A percentile compares a stretch with the other conserved stretches of the same genome.
These are phyloP conservation scores for Drosophila auraria DNA, from an alignment of 1,140 invertebrate species.

Conservation along the genomic window DNA sequence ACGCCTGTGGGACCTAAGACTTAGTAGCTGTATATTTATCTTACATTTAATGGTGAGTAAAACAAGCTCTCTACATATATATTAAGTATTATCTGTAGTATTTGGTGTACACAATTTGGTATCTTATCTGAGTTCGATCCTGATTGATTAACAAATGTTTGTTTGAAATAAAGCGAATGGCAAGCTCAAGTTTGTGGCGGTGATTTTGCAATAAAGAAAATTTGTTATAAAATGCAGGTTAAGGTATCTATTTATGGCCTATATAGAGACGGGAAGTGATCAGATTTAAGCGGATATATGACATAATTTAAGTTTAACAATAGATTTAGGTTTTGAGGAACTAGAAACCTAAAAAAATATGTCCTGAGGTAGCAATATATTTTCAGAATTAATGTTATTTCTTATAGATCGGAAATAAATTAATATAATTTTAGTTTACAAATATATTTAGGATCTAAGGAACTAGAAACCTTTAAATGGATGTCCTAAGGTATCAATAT, in stretches of 20 bases:
- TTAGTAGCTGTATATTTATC: conserved; percentile 84
- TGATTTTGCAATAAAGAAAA: not conserved
- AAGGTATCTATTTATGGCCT: not conserved
- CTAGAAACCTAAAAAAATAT: not conserved
- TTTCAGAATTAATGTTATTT: no score
- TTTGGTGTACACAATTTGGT: no score
- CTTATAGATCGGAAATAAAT: no score
- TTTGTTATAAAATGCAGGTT: not conserved
- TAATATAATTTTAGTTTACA: no score
- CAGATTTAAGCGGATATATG: not conserved
- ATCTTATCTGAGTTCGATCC: not conserved
- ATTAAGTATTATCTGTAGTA: not conserved
- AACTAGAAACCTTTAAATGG: no score
- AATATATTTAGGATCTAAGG: no score
- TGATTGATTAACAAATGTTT: not conserved
- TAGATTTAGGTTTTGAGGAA: not conserved
- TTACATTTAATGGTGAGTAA: conserved; percentile 84
- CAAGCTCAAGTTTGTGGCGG: not conserved
- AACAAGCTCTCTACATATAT: not conserved
- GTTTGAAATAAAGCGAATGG: not conserved
- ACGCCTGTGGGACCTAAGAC: conserved; percentile 84
- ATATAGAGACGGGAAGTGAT: not conserved
- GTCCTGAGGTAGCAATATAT: not conserved
- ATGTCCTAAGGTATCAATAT: no score
- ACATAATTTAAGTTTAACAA: not conserved